Evolutionary conservation across 2,888 invertebrate genomes (phyloP), one percentile per base, ranked within the genome.

Genomic region (Caprella mutica): DNA sequence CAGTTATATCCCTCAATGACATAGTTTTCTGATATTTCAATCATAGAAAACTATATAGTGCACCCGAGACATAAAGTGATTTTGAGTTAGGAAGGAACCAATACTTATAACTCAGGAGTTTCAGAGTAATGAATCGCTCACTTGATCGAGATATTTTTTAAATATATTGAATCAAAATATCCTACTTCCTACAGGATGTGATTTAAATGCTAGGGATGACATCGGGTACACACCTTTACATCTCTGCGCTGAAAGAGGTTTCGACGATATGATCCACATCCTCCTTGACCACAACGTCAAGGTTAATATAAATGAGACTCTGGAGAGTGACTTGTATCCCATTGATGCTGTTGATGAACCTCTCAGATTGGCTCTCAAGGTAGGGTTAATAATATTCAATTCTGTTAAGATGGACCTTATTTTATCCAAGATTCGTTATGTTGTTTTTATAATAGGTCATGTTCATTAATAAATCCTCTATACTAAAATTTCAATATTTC

Each of bases 171-270:
- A 35, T 35, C 1, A 14, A 2, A 6, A 14, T 43, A 14, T 43
- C 53, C 75, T 92, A 50, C 75, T 92, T 40, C 86, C 87, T 0
- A 76, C 87, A 33, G 89, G 88, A 6, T 83, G 86, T 67, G 83
- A 88, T 70, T 81, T 87, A 33, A 83, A 88, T 70, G 85, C 86
- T 0, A 79, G 81, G 1, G 90, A 91, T 69, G 89, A 90, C 70
- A 88, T 90, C 67, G 93, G 92, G 0, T 92, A 91, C 73, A 87
- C 90, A 57, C 86, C 92, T 0, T 73, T 93, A 43, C 93, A 93
- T 74, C 77, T 93, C 12, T 86, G 88, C n/a, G 86, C 91, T 0
- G 87, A 91, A 68, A 86, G 86, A 69, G 89, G 88, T 75, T 85
- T 75, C 70, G 72, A 72, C n/a, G 70, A 70, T 35, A 68, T 71